A percentile compares a stretch with the other conserved stretches of the same genome.
Evolutionary conservation across 2,797 vertebrate species (phyloP).

Genomic region (Phataginus tricuspis): DNA sequence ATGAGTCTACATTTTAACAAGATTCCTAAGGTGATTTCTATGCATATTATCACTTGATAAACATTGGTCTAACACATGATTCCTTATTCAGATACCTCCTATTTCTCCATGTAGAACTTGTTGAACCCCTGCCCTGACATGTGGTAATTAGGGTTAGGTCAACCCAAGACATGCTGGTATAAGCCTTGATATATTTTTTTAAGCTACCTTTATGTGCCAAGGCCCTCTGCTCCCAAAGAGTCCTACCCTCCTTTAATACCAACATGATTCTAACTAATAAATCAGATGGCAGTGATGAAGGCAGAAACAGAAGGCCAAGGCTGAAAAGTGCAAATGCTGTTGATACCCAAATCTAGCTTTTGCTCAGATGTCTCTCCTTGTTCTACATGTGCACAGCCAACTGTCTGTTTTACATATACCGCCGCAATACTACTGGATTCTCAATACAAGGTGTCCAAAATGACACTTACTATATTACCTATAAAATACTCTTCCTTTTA

Average conservation of each 20-base stretch:
- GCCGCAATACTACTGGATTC: not conserved
- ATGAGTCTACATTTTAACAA: conserved; percentile 6
- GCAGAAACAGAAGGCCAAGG: not conserved
- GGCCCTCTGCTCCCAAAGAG: not conserved
- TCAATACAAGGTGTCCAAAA: not conserved
- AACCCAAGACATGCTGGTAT: not conserved
- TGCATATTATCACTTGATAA: not conserved
- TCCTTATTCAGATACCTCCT: not conserved
- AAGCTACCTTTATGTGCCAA: conserved; percentile 3
- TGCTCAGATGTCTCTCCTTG: not conserved
- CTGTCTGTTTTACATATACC: conserved; percentile 15
- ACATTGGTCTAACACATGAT: not conserved
- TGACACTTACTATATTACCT: not conserved
- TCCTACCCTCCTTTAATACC: not conserved
- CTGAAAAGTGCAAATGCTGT: not conserved
- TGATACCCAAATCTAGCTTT: not conserved
- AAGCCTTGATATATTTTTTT: conserved; percentile 6
- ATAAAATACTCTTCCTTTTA: not conserved
- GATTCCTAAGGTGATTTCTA: not conserved
- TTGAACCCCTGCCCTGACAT: not conserved
- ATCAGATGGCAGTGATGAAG: not conserved
- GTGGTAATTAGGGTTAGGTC: not conserved
- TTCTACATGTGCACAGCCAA: not conserved
- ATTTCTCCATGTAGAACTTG: not conserved
- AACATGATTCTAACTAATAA: not conserved